A percentile compares a stretch with the other conserved stretches of the same genome.
Evolutionary conservation across 2,888 invertebrate species (phyloP).

Genomic region (Eilema depressum): DNA sequence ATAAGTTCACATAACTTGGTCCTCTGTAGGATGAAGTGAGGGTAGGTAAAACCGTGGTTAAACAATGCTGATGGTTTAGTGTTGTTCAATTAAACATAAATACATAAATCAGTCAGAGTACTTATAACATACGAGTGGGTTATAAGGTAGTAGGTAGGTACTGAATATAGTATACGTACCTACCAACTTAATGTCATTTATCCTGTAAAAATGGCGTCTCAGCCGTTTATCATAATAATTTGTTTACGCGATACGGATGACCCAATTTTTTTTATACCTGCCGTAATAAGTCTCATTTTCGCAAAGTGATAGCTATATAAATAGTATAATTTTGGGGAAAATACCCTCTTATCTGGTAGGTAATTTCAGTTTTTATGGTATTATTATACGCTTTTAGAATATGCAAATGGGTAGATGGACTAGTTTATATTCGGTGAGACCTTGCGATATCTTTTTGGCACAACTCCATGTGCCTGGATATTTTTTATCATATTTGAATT

Average conservation of each 20-base stretch:
- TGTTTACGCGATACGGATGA: conserved; percentile 63
- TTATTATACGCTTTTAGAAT: conserved; percentile 11
- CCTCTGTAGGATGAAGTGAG: too few relatives aligned
- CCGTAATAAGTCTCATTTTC: conserved; percentile 39
- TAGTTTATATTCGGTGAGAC: conserved; percentile 19
- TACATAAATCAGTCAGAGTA: too few relatives aligned
- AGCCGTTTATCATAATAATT: conserved; percentile 61
- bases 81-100: too few relatives aligned
- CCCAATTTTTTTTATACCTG: conserved; percentile 60
- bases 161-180: too few relatives aligned
- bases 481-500: conserved; percentile 14
- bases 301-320: conserved; percentile 16
- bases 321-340: conserved; percentile 14
- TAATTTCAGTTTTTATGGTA: conserved; percentile 10
- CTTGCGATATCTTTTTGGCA: conserved; percentile 35
- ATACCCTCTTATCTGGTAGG: not conserved
- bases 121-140: too few relatives aligned
- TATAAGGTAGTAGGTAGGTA: too few relatives aligned
- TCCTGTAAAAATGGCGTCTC: conserved; percentile 62
- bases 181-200: conserved; percentile 50
- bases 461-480: conserved; percentile 23
- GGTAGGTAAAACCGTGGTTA: too few relatives aligned
- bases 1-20: too few relatives aligned
- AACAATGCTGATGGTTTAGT: too few relatives aligned
- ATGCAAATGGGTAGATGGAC: conserved; percentile 7